Conservation (phyloP, 2,888 invertebrate species). For the Netelia virgata region DNA sequence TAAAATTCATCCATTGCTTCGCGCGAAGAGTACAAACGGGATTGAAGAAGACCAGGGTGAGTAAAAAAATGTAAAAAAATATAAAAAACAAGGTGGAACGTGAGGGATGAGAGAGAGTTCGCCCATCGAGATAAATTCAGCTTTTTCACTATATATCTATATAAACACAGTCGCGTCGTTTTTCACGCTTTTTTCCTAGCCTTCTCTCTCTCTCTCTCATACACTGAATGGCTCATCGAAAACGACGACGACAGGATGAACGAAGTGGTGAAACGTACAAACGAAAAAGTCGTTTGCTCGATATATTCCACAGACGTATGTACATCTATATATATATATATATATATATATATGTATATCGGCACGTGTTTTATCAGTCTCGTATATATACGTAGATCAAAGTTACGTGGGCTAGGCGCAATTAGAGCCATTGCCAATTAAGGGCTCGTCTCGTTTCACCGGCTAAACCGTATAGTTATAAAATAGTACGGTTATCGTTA, state of each 20-base stretch:
- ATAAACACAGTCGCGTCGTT: not conserved
- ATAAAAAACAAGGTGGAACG: too few relatives aligned
- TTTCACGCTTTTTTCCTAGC: conserved; percentile 21
- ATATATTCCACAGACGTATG: conserved; percentile 7
- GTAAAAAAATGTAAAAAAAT: not conserved
- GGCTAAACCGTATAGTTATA: conserved; percentile 20
- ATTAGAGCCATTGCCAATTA: conserved; percentile 67
- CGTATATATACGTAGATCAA: conserved; percentile 23
- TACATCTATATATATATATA: not conserved
- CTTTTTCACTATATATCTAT: conserved; percentile 1
- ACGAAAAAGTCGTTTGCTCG: conserved; percentile 23
- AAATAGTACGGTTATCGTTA: conserved; percentile 9
- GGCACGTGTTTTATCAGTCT: not conserved
- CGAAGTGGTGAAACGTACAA: conserved; percentile 26
- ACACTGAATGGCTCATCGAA: conserved; percentile 6
- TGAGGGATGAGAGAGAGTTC: conserved; percentile 20
- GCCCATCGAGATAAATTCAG: conserved; percentile 17
- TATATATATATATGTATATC: not conserved
- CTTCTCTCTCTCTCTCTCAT: not conserved
- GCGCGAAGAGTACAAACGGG: not conserved
- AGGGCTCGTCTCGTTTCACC: conserved; percentile 43
- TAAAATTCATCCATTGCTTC: conserved; percentile 5
- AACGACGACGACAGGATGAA: conserved; percentile 22
- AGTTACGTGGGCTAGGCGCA: conserved; percentile 50
- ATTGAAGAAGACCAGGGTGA: not conserved